phyloP scores from a whole-genome alignment of 53 echinoderm and acorn worm genomes.

The Pentamera pediparva region DNA sequence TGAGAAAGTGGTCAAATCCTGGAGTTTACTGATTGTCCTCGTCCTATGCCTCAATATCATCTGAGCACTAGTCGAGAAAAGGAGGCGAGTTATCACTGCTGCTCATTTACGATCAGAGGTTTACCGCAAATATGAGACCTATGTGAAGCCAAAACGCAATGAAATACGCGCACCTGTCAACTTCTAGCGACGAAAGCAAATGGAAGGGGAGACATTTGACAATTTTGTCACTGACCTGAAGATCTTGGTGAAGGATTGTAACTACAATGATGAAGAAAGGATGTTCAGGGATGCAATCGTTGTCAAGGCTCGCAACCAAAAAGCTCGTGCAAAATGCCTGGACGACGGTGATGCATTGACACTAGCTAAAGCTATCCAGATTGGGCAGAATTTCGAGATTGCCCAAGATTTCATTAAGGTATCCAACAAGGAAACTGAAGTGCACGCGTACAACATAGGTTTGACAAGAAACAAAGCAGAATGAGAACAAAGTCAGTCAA shows the following conservation, averaged over 20 bases:
- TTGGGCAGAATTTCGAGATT: conserved; percentile 60
- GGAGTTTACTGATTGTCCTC: too few species aligned
- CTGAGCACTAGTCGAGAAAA: too few species aligned
- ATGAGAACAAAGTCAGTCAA: not conserved
- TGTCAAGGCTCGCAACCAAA: conserved; percentile 1
- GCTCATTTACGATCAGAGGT: too few species aligned
- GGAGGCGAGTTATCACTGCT: too few species aligned
- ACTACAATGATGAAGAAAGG: conserved; percentile 42
- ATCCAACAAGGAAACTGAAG: conserved; percentile 32
- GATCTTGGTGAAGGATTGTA: conserved; percentile 54
- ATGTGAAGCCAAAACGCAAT: conserved; percentile 48
- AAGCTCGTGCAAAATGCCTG: conserved; percentile 46
- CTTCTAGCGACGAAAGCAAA: conserved; percentile 38
- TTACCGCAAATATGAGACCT: conserved; percentile 43
- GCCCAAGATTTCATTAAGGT: conserved; percentile 54
- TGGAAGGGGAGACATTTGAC: conserved; percentile 54
- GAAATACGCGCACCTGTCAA: conserved; percentile 53
- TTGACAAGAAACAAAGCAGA: not conserved
- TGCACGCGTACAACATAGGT: not conserved
- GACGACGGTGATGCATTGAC: conserved; percentile 61
- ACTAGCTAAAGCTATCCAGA: conserved; percentile 51
- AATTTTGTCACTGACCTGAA: conserved; percentile 56
- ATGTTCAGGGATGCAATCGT: conserved; percentile 58
- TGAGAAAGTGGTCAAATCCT: too few species aligned
- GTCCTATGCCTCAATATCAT: too few species aligned